These are phyloP conservation scores for Sinella curviseta DNA, from an alignment of 1,140 invertebrate genomes.

Conservation along the genomic window DNA sequence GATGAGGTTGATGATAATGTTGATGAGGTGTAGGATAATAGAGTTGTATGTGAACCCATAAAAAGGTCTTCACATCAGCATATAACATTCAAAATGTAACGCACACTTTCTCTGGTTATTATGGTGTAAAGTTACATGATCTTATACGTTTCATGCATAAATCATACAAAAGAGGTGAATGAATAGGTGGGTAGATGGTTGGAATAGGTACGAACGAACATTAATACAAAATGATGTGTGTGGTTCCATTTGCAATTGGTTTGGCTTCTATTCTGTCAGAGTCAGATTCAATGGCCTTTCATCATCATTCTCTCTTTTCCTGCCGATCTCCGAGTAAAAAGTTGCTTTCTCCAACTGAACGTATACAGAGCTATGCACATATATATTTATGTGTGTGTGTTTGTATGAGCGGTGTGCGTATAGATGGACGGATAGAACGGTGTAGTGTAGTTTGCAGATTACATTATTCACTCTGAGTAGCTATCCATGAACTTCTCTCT, in stretches of 20 bases:
- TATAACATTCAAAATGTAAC: too few species aligned
- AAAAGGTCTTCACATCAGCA: too few species aligned
- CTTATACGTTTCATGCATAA: neutral
- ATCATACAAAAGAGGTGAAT: neutral
- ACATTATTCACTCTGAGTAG: conserved; percentile 16
- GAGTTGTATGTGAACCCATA: too few species aligned
- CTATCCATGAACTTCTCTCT: neutral
- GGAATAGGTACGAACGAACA: too few species aligned
- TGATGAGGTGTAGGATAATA: too few species aligned
- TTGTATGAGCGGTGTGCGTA: neutral
- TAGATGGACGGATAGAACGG: neutral
- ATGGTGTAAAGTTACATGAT: too few species aligned
- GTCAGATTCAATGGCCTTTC: neutral
- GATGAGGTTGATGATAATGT: too few species aligned
- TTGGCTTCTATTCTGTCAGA: neutral
- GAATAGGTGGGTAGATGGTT: too few species aligned
- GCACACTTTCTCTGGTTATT: too few species aligned
- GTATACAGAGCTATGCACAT: too few species aligned
- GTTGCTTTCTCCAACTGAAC: neutral
- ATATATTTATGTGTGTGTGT: neutral
- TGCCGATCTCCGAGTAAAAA: conserved; percentile 7
- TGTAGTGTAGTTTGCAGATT: neutral
- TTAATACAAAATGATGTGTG: neutral
- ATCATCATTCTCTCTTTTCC: neutral
- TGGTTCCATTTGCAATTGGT: neutral